phyloP scores from a whole-genome alignment of 2,113 vertebrate species.

The Mohoua ochrocephala region DNA sequence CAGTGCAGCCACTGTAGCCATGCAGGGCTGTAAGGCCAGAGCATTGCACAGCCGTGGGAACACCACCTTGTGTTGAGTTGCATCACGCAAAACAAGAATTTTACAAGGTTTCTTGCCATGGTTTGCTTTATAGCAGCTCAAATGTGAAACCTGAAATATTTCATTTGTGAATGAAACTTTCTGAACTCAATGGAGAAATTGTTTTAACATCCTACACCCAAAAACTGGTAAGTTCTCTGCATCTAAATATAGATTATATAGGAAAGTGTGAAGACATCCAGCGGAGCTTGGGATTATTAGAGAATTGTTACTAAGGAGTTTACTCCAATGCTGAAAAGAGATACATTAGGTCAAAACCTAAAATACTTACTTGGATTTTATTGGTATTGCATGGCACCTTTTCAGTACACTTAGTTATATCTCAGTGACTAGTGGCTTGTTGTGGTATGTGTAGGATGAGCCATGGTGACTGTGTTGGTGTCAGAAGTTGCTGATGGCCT shows the following conservation, averaged over 20 bases:
- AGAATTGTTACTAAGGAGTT: not conserved
- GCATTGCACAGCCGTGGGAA: not conserved
- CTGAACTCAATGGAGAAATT: not conserved
- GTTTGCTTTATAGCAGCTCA: not conserved
- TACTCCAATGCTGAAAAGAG: not conserved
- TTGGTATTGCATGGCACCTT: not conserved
- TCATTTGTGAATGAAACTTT: not conserved
- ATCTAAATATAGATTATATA: not conserved
- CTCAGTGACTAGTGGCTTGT: not conserved
- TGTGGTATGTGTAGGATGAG: not conserved
- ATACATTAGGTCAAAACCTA: not conserved
- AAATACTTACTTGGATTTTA: not conserved
- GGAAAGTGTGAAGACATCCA: not conserved
- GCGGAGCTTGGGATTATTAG: not conserved
- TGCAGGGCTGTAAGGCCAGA: not conserved
- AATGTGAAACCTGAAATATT: not conserved
- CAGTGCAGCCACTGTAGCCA: not conserved
- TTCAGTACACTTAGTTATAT: not conserved
- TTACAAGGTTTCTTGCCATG: not conserved
- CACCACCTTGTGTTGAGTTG: rapidly evolving
- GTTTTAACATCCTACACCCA: not conserved
- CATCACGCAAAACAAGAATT: not conserved
- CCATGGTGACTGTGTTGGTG: not conserved
- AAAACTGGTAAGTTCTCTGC: not conserved
- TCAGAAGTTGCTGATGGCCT: not conserved